Base-by-base conservation (phyloP, 1,140 invertebrate species). In the Caenorhabditis brenneri region DNA sequence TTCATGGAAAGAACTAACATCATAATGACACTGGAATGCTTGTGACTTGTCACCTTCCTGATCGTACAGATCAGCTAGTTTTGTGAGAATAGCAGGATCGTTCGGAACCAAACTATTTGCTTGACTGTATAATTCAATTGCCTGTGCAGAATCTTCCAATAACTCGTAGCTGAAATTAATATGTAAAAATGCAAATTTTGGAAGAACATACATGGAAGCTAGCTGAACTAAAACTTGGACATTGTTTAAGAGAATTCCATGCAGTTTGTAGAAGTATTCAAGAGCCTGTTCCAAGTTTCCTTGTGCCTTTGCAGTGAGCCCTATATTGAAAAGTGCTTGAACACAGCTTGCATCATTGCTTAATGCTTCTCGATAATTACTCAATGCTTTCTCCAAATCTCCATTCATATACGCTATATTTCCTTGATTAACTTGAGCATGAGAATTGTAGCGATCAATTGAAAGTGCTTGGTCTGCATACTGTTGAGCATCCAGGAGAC, bases 271-370 rank as follows among this genome's bases (percentile, higher is more conserved):
- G 89, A 96, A 96, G 88, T 93, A 94, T 86, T 94, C 94, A 49
- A 95, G 91, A 60, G 94, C 94, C 90, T 95, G 94, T 86, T 95
- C 94, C 84, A 94, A 93, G 84, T 94, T 92, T 74, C 27, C 88
- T 84, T 27, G 83, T 79, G 65, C 31, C 60, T 79, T 46, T 49
- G 51, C 83, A 24, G 86, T 85, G 84, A 91, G 91, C 93, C 94
- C 95, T 80, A 97, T 91, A 92, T 97, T 96, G 89, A 95, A 97
- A n/a, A 96, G 92, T 9, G 95, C 96, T 92, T 97, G 96, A 53
- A 83, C 82, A 42, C 82, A 83, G 22, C 58, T 69, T 12, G 82
- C 82, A n/a, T 83, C 82, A 39, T 83, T 83, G 53, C 31, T 83
- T 49, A 83, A 39, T 0, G 82, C 85, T 27, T 83, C 90, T 84